These are phyloP conservation scores for Pipistrellus nathusii DNA, from an alignment of 2,797 vertebrate genomes.

Conservation along the genomic window DNA sequence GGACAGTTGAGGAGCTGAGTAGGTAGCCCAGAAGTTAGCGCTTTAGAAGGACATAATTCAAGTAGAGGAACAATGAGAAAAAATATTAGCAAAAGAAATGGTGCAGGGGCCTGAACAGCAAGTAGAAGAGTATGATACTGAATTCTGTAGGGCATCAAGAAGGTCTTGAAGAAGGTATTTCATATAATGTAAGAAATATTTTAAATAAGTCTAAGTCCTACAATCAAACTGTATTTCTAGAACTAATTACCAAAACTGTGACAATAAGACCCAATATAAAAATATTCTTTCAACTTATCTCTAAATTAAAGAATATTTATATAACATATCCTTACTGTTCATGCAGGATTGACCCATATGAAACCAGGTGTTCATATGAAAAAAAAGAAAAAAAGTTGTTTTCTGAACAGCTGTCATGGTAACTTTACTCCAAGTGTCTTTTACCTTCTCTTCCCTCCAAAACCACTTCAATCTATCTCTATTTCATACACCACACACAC, in stretches of 20 bases:
- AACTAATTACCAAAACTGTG: background rate
- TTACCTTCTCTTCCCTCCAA: background rate
- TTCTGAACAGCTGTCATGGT: background rate
- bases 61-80: background rate
- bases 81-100: background rate
- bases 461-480: background rate
- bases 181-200: background rate
- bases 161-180: background rate
- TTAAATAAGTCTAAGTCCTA: background rate
- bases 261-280: constrained; percentile 48
- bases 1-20: background rate
- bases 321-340: background rate
- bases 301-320: constrained; percentile 46
- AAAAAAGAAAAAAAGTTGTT: background rate
- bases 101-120: background rate
- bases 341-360: background rate
- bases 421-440: background rate
- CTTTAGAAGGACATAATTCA: background rate
- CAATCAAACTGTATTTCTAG: background rate
- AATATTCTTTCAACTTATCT: background rate
- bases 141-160: background rate
- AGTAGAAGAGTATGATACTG: background rate
- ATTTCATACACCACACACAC: rapidly evolving
- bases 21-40: background rate
- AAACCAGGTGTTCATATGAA: background rate